Evolutionary conservation across 1,140 invertebrate species (phyloP).

Genomic region (Nasonia vitripennis): DNA sequence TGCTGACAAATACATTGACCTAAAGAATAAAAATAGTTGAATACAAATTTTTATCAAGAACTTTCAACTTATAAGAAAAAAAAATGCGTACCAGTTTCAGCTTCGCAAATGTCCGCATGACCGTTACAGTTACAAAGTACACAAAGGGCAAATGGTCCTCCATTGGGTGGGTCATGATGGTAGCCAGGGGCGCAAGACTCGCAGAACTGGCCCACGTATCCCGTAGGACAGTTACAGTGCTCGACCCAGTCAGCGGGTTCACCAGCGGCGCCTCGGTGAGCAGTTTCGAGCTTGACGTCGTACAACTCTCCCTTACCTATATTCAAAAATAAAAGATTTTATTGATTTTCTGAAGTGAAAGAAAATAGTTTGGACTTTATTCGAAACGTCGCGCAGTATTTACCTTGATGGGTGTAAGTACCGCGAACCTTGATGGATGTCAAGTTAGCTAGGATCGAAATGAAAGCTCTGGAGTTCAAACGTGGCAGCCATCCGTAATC

Average conservation of each 20-base stretch:
- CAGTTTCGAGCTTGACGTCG: constrained; percentile 91
- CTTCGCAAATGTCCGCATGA: constrained; percentile 96
- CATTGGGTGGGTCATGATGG: constrained; percentile 90
- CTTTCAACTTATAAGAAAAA: background rate
- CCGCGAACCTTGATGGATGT: constrained; percentile 95
- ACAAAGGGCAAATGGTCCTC: constrained; percentile 94
- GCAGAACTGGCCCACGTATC: constrained; percentile 96
- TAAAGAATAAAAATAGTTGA: constrained; percentile 64
- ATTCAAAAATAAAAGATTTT: constrained; percentile 36
- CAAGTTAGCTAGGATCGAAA: constrained; percentile 93
- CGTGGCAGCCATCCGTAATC: constrained; percentile 95
- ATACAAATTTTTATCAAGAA: background rate
- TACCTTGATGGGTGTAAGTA: constrained; percentile 88
- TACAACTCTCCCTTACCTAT: constrained; percentile 90
- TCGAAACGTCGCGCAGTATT: background rate
- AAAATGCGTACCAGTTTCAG: constrained; percentile 86
- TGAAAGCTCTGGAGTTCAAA: constrained; percentile 89
- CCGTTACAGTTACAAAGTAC: constrained; percentile 97
- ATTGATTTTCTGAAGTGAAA: background rate
- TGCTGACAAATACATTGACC: constrained; percentile 97
- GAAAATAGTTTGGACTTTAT: background rate
- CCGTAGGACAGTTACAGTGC: constrained; percentile 93
- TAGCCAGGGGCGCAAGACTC: constrained; percentile 97
- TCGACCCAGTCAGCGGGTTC: constrained; percentile 94
- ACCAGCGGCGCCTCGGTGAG: constrained; percentile 86